Evolutionary conservation across 2,113 vertebrate genomes (phyloP).

Genomic region (Pantherophis guttatus): DNA sequence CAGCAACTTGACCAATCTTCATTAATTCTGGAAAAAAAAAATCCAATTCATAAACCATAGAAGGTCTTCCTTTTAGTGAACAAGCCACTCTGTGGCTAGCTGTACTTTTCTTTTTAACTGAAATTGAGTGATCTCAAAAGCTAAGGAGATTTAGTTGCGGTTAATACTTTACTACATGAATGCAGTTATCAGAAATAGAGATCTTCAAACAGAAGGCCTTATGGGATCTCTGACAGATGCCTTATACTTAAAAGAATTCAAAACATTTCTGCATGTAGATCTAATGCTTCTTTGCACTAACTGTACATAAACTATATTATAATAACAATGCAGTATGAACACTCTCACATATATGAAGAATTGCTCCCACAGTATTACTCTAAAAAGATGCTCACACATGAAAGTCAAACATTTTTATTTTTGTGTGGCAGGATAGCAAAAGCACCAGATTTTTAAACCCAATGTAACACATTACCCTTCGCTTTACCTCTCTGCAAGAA

Average conservation of each 20-base stretch:
- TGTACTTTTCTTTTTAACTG: not conserved
- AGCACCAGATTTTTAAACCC: not conserved
- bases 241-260: not conserved
- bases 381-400: not conserved
- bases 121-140: not conserved
- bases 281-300: not conserved
- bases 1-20: not conserved
- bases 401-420: constrained; percentile 12
- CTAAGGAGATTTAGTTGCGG: not conserved
- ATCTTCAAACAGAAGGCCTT: not conserved
- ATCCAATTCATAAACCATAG: not conserved
- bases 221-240: not conserved
- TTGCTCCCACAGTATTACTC: not conserved
- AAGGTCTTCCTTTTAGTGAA: not conserved
- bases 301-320: not conserved
- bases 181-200: not conserved
- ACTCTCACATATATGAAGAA: not conserved
- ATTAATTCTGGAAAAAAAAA: too few species aligned
- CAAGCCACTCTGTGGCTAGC: not conserved
- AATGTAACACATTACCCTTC: not conserved
- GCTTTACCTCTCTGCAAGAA: not conserved
- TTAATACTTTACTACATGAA: not conserved
- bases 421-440: not conserved
- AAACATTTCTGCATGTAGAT: not conserved
- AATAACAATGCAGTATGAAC: not conserved